Conservation (phyloP, 2,797 vertebrate species). For the Anas bahamensis region DNA sequence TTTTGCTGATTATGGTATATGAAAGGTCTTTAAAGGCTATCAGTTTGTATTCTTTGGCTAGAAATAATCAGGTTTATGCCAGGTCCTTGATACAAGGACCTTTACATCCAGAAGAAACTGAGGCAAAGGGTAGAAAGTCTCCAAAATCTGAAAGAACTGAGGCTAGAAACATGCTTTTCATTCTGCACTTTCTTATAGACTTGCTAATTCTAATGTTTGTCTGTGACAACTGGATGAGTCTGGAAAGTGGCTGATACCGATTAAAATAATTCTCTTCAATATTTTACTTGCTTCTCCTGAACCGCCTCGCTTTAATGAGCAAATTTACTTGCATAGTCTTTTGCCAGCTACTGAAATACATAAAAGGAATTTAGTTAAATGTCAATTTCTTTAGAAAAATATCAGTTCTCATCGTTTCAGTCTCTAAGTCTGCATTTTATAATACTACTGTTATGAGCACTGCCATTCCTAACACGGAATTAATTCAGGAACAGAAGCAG, state of each 20-base stretch:
- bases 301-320: background rate
- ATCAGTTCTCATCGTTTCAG: background rate
- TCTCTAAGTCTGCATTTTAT: background rate
- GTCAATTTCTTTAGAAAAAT: background rate
- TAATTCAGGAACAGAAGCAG: background rate
- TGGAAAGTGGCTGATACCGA: background rate
- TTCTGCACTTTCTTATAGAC: background rate
- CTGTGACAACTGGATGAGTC: background rate
- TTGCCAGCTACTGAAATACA: background rate
- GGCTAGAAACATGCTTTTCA: background rate
- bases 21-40: background rate
- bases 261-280: background rate
- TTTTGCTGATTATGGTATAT: background rate
- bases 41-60: background rate
- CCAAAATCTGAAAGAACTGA: background rate
- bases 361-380: background rate
- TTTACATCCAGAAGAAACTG: background rate
- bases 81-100: background rate
- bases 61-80: background rate
- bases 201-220: background rate
- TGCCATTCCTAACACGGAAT: background rate
- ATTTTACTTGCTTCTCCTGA: background rate
- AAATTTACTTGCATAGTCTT: background rate
- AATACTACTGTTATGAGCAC: background rate
- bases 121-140: background rate